Evolutionary conservation across 2,113 vertebrate genomes (phyloP), one percentile per base, ranked within the genome.

Genomic region (Leucopsar rothschildi): DNA sequence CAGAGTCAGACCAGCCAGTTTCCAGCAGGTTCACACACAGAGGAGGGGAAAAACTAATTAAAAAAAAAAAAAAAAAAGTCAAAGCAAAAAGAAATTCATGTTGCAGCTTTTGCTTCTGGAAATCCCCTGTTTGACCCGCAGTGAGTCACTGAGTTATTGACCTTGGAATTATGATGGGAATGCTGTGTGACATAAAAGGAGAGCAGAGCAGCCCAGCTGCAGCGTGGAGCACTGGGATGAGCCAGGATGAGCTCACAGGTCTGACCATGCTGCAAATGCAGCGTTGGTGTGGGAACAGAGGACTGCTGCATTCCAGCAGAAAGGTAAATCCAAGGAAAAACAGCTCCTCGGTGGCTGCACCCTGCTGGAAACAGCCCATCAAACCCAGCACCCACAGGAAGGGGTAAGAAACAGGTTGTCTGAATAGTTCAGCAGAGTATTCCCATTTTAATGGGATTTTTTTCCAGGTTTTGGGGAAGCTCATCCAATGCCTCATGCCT

Each of bases 81-180:
- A 33, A 68, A 47, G 23, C 3, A 50, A 47, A 66, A 61, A 84
- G 5, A 68, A 69, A 63, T n/a, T 71, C 42, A 20, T 0, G 0
- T 10, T 33, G 28, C 33, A 61, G 65, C 27, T 89, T 83, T 64
- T 64, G 35, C 73, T 84, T 68, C 72, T 96, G 91, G 89, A 92
- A 91, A 95, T 55, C 70, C 90, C 84, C 90, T 0, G 12, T 2
- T 82, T 40, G 50, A 37, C 63, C 73, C 39, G 4, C 23, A 25
- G 59, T 59, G 63, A 92, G 49, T 91, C 89, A 94, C 19, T 42
- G 15, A 47, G 76, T n/a, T 4, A 11, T 14, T 82, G 89, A 91
- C 95, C 89, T 89, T 70, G 87, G 94, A 95, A 96, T 7, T 68
- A 79, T 25, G 82, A 76, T 27, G 84, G 93, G 92, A 95, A 96